Conservation (phyloP, 64 coral and sea anemone genomes). For the Cladopsammia gracilis region DNA sequence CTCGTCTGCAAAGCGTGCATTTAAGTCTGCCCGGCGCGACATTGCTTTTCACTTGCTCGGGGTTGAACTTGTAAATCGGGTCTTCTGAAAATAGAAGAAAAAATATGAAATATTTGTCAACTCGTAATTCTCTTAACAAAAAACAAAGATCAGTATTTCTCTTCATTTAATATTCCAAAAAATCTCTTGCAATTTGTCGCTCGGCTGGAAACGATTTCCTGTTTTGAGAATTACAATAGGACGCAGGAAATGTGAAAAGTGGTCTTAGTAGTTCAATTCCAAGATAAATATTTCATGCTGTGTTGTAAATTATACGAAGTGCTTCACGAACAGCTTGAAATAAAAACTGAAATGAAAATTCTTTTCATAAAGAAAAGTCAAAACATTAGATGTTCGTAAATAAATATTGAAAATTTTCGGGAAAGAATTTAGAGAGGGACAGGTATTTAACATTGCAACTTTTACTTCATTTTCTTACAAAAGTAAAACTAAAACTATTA, state of each 20-base stretch:
- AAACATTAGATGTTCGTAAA: not conserved
- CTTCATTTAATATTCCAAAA: slow-evolving; percentile 31
- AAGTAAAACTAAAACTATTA: not conserved
- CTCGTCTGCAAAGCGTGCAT: slow-evolving; percentile 95
- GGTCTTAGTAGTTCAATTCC: slow-evolving; percentile 22
- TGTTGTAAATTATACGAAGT: slow-evolving; percentile 35
- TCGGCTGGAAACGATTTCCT: slow-evolving; percentile 46
- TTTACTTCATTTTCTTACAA: not conserved
- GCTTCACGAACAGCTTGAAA: slow-evolving; percentile 39
- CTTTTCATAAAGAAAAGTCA: not conserved
- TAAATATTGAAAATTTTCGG: not conserved
- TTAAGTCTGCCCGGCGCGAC: slow-evolving; percentile 87
- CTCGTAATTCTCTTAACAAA: not conserved
- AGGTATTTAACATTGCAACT: too few relatives aligned
- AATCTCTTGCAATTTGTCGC: slow-evolving; percentile 17
- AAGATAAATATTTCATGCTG: slow-evolving; percentile 59
- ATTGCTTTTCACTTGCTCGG: slow-evolving; percentile 60
- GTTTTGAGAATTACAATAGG: slow-evolving; percentile 20
- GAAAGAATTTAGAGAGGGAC: not conserved
- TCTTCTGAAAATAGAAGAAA: slow-evolving; percentile 66
- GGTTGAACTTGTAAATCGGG: slow-evolving; percentile 81
- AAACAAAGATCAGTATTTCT: slow-evolving; percentile 27
- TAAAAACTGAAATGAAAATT: slow-evolving; percentile 32
- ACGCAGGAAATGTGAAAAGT: slow-evolving; percentile 47
- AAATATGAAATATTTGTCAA: slow-evolving; percentile 6